A percentile compares a stretch with the other conserved stretches of the same genome.
Evolutionary conservation across 2,113 vertebrate species (phyloP).

Genomic region (Ceyx melanurus): DNA sequence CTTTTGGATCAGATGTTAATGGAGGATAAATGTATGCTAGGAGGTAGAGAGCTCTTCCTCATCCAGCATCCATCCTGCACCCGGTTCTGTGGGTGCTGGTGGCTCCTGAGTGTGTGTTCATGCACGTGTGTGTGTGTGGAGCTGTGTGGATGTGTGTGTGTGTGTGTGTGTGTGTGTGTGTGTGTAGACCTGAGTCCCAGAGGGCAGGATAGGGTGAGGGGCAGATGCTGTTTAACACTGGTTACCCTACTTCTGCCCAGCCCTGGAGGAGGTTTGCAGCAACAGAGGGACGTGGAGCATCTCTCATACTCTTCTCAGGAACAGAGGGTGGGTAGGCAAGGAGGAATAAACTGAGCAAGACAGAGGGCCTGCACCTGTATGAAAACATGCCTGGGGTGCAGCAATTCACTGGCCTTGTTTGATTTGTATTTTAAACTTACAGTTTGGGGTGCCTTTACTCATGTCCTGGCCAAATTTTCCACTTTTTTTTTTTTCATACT

Average conservation of each 20-base stretch:
- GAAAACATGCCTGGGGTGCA: neutral
- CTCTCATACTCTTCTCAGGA: neutral
- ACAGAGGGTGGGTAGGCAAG: neutral
- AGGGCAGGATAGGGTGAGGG: neutral
- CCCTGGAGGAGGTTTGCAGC: neutral
- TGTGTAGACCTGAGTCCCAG: neutral
- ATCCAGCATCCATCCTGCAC: neutral
- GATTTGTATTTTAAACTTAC: neutral
- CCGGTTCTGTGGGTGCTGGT: neutral
- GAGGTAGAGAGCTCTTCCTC: neutral
- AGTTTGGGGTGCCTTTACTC: neutral
- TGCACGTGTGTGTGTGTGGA: rapidly evolving
- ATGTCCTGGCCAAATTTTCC: neutral
- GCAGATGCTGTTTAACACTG: neutral
- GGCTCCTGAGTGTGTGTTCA: neutral
- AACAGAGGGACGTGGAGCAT: neutral
- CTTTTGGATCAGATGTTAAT: neutral
- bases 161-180: neutral
- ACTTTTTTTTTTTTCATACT: neutral
- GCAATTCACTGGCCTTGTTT: neutral
- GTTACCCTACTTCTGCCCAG: neutral
- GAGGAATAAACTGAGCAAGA: neutral
- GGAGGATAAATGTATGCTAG: neutral
- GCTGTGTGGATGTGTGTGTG: too few species aligned
- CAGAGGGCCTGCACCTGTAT: neutral